A percentile compares a stretch with the other conserved stretches of the same genome.
These are phyloP conservation scores for Chamaetylas fuelleborni DNA, from an alignment of 2,113 vertebrate species.

Conservation along the genomic window DNA sequence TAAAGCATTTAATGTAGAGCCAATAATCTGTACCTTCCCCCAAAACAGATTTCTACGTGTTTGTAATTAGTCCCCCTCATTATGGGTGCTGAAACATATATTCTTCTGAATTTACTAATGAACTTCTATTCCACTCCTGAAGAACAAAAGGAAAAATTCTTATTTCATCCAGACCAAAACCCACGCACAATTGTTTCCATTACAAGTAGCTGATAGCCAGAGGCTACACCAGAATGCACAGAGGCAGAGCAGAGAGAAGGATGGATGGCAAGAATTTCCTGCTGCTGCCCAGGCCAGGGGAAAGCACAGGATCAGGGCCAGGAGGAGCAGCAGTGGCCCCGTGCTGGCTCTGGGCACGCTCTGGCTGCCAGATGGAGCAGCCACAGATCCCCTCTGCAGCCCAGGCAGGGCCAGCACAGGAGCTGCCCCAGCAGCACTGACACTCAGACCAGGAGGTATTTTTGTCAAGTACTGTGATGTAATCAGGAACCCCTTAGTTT, in stretches of 20 bases:
- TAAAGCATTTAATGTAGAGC: neutral
- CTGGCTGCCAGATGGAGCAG: neutral
- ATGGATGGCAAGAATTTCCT: accelerated
- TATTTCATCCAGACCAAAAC: neutral
- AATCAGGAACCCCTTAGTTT: neutral
- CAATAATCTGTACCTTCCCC: neutral
- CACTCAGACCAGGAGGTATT: accelerated
- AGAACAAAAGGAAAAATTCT: neutral
- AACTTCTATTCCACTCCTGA: neutral
- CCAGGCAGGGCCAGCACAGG: neutral
- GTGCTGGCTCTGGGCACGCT: neutral
- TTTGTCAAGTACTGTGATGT: neutral
- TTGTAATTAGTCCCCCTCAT: neutral
- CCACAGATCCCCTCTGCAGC: neutral
- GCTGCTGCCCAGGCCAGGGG: neutral
- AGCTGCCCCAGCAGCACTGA: neutral
- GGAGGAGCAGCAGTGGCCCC: neutral
- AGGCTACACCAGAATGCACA: accelerated
- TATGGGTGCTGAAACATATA: neutral
- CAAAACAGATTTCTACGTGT: neutral
- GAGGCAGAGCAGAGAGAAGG: neutral
- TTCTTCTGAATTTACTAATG: neutral
- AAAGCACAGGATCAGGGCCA: accelerated
- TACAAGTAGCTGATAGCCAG: neutral
- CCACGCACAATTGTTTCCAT: accelerated